Conservation (phyloP, 2,888 invertebrate genomes). For the Brachypterus glaber region DNA sequence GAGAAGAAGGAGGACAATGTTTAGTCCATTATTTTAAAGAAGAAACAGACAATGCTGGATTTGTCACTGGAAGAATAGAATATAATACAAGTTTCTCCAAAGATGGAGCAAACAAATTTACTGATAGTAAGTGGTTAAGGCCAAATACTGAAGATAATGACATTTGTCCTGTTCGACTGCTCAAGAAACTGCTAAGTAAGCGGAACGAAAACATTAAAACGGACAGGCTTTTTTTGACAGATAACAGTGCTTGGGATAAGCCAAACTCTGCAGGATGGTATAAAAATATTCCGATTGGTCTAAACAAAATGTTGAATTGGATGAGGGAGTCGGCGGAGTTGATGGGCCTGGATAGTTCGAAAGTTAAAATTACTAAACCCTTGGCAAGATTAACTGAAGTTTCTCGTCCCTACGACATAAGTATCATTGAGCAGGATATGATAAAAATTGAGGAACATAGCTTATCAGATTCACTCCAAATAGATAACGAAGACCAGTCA, state of each 20-base stretch:
- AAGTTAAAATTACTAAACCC: conserved; percentile 10
- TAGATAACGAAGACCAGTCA: conserved; percentile 10
- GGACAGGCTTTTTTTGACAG: conserved; percentile 10
- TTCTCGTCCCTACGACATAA: conserved; percentile 5
- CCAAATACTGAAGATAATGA: not conserved
- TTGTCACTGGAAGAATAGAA: not conserved
- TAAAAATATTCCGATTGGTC: conserved; percentile 4
- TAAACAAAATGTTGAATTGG: conserved; percentile 5
- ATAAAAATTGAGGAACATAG: conserved; percentile 11
- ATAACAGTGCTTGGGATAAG: conserved; percentile 12
- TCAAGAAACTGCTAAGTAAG: not conserved
- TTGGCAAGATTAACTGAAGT: conserved; percentile 10
- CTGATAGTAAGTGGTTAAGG: not conserved
- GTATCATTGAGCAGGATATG: conserved; percentile 4
- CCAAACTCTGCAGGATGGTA: conserved; percentile 6
- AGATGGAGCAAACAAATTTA: not conserved
- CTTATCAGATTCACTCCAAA: conserved; percentile 7
- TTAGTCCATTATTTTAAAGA: conserved; percentile 5
- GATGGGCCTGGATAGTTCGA: conserved; percentile 11
- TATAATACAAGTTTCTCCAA: not conserved
- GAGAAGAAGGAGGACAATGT: conserved; percentile 5
- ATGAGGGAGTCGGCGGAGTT: conserved; percentile 13
- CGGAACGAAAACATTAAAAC: not conserved
- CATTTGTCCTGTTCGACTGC: not conserved
- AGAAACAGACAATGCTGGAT: conserved; percentile 5